These are phyloP conservation scores for Tenthredo mesomela DNA, from an alignment of 2,888 invertebrate species.

Conservation along the genomic window DNA sequence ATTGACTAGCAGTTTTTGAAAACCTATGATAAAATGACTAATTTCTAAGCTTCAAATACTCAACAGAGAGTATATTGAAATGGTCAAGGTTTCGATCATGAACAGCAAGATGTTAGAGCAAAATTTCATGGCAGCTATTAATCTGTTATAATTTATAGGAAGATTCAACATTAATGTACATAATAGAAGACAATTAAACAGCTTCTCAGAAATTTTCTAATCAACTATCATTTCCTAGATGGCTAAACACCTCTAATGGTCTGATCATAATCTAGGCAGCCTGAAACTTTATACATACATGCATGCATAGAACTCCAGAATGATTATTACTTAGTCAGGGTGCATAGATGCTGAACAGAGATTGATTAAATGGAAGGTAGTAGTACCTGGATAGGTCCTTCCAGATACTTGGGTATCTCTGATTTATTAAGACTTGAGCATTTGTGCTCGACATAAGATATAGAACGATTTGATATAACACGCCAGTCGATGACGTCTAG, in stretches of 20 bases:
- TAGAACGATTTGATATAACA: slow-evolving; percentile 66
- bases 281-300: slow-evolving; percentile 1
- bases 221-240: not conserved
- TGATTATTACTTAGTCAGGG: slow-evolving; percentile 36
- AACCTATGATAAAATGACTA: not conserved
- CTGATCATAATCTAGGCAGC: slow-evolving; percentile 37
- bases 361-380: slow-evolving; percentile 53
- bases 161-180: not conserved
- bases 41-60: not conserved
- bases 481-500: slow-evolving; percentile 69
- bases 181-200: not conserved
- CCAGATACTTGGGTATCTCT: slow-evolving; percentile 67
- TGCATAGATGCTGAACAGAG: slow-evolving; percentile 32
- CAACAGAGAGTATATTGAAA: not conserved
- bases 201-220: not conserved
- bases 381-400: slow-evolving; percentile 74
- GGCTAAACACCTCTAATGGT: slow-evolving; percentile 21
- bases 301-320: slow-evolving; percentile 8
- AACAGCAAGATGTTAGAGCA: not conserved
- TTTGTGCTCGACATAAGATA: slow-evolving; percentile 65
- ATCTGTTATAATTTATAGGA: not conserved
- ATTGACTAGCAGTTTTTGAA: not conserved
- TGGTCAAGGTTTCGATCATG: not conserved
- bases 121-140: not conserved
- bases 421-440: slow-evolving; percentile 65